phyloP scores from a whole-genome alignment of 2,888 invertebrate species.

The Alviniconcha strummeri region DNA sequence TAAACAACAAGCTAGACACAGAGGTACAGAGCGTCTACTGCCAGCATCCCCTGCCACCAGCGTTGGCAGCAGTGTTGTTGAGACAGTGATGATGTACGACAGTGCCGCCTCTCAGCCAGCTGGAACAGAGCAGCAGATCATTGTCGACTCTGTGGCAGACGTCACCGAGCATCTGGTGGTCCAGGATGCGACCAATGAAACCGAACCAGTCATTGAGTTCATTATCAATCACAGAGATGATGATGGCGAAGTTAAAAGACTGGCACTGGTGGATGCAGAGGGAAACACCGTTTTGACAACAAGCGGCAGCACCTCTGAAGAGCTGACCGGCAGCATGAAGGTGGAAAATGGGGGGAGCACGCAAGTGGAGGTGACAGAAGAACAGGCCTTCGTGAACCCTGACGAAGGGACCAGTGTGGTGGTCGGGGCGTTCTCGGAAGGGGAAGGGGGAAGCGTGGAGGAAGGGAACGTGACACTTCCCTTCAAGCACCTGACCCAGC shows the following conservation, averaged over 20 bases:
- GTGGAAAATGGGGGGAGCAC: not conserved
- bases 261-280: not conserved
- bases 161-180: conserved; percentile 18
- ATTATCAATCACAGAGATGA: conserved; percentile 9
- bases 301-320: not conserved
- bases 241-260: not conserved
- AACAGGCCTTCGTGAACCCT: conserved; percentile 28
- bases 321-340: too few species aligned
- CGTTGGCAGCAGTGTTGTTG: not conserved
- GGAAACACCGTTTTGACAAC: not conserved
- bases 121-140: conserved; percentile 16
- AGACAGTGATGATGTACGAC: conserved; percentile 1
- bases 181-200: not conserved
- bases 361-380: conserved; percentile 7
- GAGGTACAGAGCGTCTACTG: not conserved
- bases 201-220: conserved; percentile 26
- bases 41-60: not conserved
- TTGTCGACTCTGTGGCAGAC: conserved; percentile 16
- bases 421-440: conserved; percentile 23
- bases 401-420: conserved; percentile 31
- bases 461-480: conserved; percentile 31
- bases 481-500: conserved; percentile 27
- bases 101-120: not conserved
- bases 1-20: too few species aligned
- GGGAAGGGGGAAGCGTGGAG: conserved; percentile 31